Conservation (phyloP, 1,140 invertebrate genomes). For the Acromyrmex heyeri region DNA sequence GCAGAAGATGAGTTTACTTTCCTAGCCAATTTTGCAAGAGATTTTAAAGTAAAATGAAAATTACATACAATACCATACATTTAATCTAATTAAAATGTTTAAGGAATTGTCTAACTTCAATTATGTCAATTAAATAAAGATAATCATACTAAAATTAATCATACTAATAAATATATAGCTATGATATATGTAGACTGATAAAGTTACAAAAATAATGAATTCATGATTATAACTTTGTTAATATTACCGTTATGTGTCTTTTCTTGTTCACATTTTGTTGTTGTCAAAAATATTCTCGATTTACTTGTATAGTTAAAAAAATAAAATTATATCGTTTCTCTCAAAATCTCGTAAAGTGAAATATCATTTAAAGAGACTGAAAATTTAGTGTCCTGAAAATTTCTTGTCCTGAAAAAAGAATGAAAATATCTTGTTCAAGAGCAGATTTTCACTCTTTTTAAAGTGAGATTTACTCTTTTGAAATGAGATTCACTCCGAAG, state of each 20-base stretch:
- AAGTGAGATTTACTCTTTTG: no score
- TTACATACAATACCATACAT: not conserved
- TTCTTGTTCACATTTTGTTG: not conserved
- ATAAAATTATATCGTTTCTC: not conserved
- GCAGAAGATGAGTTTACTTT: not conserved
- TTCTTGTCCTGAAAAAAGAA: no score
- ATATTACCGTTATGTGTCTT: not conserved
- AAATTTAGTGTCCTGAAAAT: no score
- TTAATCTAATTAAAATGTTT: not conserved
- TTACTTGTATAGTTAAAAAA: not conserved
- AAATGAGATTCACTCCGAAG: no score
- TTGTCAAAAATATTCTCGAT: not conserved
- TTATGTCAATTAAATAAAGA: not conserved
- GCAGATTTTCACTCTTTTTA: no score
- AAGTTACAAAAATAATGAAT: not conserved
- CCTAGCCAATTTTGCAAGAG: not conserved
- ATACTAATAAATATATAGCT: not conserved
- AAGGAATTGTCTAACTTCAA: not conserved
- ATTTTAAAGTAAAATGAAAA: constrained; percentile 10
- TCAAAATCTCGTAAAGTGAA: no score
- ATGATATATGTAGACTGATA: not conserved
- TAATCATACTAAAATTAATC: no score
- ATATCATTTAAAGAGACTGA: no score
- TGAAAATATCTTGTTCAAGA: no score
- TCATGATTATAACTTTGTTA: not conserved